A percentile compares a stretch with the other conserved stretches of the same genome.
phyloP scores from a whole-genome alignment of 2,113 vertebrate species.

The Xenopus borealis region DNA sequence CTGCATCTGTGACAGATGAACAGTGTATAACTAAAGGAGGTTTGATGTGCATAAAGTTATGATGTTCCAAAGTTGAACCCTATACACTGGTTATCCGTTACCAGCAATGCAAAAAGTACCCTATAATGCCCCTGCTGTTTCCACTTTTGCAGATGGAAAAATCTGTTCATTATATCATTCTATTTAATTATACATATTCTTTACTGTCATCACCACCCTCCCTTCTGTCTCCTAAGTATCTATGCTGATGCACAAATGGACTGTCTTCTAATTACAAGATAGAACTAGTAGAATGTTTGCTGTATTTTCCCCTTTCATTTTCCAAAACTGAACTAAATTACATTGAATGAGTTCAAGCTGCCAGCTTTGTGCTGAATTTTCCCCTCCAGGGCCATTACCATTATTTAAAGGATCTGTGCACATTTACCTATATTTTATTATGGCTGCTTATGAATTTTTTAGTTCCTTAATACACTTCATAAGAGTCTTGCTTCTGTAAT shows the following conservation, averaged over 20 bases:
- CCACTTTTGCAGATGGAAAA: conserved; percentile 5
- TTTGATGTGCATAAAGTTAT: neutral
- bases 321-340: conserved; percentile 7
- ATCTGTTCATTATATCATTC: conserved; percentile 8
- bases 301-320: conserved; percentile 1
- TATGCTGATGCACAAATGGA: neutral
- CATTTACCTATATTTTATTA: conserved; percentile 2
- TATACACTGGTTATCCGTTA: neutral
- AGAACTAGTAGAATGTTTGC: neutral
- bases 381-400: neutral
- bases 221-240: neutral
- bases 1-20: too few species aligned
- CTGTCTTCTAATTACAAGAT: conserved; percentile 6
- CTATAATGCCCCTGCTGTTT: neutral
- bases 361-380: neutral
- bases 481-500: neutral
- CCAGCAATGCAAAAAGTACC: neutral
- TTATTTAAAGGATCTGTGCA: neutral
- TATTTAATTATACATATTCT: conserved; percentile 4
- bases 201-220: neutral
- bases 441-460: conserved; percentile 1
- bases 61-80: neutral
- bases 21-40: too few species aligned
- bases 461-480: neutral
- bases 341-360: conserved; percentile 2